Evolutionary conservation across 2,113 vertebrate genomes (phyloP), one percentile per base, ranked within the genome.

Genomic region (Dasyprocta punctata): DNA sequence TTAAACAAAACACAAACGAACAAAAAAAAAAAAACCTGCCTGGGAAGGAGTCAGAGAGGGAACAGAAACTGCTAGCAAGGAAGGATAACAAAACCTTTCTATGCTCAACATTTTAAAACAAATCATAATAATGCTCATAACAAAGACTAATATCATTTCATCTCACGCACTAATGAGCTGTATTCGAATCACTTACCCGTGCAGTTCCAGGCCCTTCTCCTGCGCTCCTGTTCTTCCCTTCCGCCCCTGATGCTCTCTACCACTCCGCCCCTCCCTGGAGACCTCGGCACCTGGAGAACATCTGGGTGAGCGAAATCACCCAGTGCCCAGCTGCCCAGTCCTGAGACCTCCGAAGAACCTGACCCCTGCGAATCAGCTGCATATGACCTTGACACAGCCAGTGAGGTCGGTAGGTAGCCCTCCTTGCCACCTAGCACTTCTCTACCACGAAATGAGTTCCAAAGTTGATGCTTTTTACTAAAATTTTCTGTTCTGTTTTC

Each of bases 81-180:
- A 82, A 90, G 65, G 33, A 49, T 36, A 58, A 65, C 30, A 87
- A 86, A n/a, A 65, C 41, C 20, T 86, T 61, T 24, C 49, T 19
- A 73, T 71, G 78, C 36, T 75, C 54, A 69, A 33, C 86, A 96
- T 61, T 90, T 82, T 87, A 49, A 96, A 67, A 86, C 28, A 86
- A 90, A 90, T 56, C 49, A 86, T 38, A 90, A 52, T 78, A 71
- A 67, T n/a, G 26, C 26, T 88, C 81, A 82, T 67, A 77, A 88
- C 54, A 52, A 87, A 83, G 58, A 60, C 4, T 60, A 71, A 87
- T 67, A 88, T 84, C 20, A 58, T 82, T 90, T 38, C 61, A 73
- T 87, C 26, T 49, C 22, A 49, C 82, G 28, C 36, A 88, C 49
- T 73, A 91, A 86, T 63, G 86, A 94, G 52, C 44, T 44, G 86